Evolutionary conservation across 2,888 invertebrate species (phyloP), one percentile per base, ranked within the genome.

Genomic region (Rotaria macrura): DNA sequence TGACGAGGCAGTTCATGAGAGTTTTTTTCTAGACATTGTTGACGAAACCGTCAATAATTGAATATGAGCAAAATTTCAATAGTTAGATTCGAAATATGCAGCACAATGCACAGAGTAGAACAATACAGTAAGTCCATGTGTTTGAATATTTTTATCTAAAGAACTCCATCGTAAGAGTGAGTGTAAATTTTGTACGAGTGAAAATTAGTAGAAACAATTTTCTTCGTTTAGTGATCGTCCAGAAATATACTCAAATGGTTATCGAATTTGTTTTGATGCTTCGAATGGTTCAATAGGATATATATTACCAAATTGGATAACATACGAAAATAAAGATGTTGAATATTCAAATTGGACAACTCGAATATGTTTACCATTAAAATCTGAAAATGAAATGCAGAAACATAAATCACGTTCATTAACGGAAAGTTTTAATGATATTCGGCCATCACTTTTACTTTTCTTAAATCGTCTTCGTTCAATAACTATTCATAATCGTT

Each of bases 201-300:
- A 43, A 43, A 43, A 43, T 5, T 43, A 43, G 10, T 5, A 49
- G 17, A 14, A 49, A 49, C 3, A 49, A 3, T 49, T 17, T 49
- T 49, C 3, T 17, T 14, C 43, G 7, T 17, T 40, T 79, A 90
- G 90, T 14, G 89, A 89, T 85, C 85, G 87, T 7, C 91, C 91
- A 47, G 89, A 90, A 87, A 88, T 91, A n/a, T 90, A 90, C 86
- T 91, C 90, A 14, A 90, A 89, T 87, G 89, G 89, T 34, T 91
- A 88, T 88, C 90, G 90, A 87, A 89, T 91, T 84, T 88, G 88
- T 83, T 91, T 91, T 88, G 90, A 91, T 88, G 89, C 89, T 1
- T 87, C 88, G 86, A 89, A 89, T 87, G 90, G 90, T 17, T 89
- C 90, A 25, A 89, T 89, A 87, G 91, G 91, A 34, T 91, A 90